These are phyloP conservation scores for Sclerurus mexicanus DNA, from an alignment of 2,113 vertebrate genomes.

Conservation along the genomic window DNA sequence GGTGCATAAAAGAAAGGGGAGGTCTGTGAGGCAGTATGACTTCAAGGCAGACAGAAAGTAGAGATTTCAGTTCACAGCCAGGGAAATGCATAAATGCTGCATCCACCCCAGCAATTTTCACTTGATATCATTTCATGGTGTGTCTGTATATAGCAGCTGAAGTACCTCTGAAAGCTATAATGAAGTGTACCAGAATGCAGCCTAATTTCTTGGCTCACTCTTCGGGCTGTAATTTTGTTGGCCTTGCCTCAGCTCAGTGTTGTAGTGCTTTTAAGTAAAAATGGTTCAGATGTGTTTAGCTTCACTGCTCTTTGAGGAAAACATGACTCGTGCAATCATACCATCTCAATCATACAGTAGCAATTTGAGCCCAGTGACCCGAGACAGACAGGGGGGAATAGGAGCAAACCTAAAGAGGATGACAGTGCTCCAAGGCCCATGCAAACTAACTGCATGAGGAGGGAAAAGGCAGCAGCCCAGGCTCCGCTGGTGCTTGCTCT, in stretches of 20 bases:
- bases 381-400: neutral
- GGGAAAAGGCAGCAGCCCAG: neutral
- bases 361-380: neutral
- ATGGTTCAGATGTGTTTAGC: neutral
- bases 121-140: conserved; percentile 56
- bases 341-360: neutral
- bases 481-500: neutral
- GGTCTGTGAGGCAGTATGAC: neutral
- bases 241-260: neutral
- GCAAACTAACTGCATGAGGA: neutral
- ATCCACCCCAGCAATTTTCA: conserved; percentile 67
- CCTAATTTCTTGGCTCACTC: conserved; percentile 26
- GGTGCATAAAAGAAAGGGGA: conserved; percentile 28
- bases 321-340: neutral
- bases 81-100: conserved; percentile 51
- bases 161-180: neutral
- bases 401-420: neutral
- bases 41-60: conserved; percentile 26
- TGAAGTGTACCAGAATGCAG: neutral
- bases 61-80: conserved; percentile 63
- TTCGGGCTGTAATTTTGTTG: neutral
- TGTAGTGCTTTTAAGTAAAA: neutral
- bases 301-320: neutral
- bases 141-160: conserved; percentile 2
- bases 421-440: neutral